Base-by-base conservation (phyloP, 1,140 invertebrate species). In the Drosophila ambigua region DNA sequence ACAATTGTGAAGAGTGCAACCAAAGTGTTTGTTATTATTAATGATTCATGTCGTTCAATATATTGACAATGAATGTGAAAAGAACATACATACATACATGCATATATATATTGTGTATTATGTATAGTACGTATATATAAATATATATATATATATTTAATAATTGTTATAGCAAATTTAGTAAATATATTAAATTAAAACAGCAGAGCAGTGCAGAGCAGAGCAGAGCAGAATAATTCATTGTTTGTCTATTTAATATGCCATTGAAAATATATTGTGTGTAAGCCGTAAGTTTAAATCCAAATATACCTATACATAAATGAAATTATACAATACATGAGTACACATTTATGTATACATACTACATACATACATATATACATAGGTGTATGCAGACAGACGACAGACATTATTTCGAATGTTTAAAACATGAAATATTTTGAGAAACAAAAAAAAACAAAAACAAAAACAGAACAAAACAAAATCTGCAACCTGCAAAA, bases 391-490 rank as follows among this genome's bases (percentile, higher is more conserved):
- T 20, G 20, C 20, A 20, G 23, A 24, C 23, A 54, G 20, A 1
- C 2, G 20, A 20, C 20, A 20, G 20, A 68, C 67, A 68, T 64
- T 52, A 67, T 64, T 52, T 68, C 26, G 67, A 68, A 43, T 69
- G 66, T 69, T 69, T 31, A 69, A 69, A 69, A 69, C 66, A 69
- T 69, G 66, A 54, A 69, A 67, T 69, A 69, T 69, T 69, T 69
- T 69, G 66, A 67, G 63, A 20, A 20, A 20, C 48, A 49, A 48
- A 53, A 9, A 31, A 7, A 62, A 53, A 45, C 41, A 43, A 26
- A 16, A 16, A 0, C 16, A 68, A 69, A n/a, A n/a, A n/a, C n/a
- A n/a, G n/a, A n/a, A 69, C 66, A 9, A 9, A 31, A 31, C 31
- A 9, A 31, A 31, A 31, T 31, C 31, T 31, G 31, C 31, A 31